A percentile compares a stretch with the other conserved stretches of the same genome.
phyloP scores from a whole-genome alignment of 2,888 invertebrate genomes.

The Cephus nigrinus region DNA sequence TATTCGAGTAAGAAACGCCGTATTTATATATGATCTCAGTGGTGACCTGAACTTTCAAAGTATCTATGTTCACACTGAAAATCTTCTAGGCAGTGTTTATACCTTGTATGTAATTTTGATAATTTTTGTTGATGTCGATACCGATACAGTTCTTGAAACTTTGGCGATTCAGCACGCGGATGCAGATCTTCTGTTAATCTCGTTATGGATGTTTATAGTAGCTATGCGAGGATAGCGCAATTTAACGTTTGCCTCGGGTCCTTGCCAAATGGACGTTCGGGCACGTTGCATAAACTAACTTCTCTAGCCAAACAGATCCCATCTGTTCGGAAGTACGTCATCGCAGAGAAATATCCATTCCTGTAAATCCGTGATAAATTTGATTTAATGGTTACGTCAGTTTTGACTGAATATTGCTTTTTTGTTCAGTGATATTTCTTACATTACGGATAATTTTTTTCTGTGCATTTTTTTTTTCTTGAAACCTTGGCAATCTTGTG shows the following conservation, averaged over 20 bases:
- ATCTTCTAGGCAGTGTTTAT: not conserved
- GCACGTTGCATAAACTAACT: constrained; percentile 1
- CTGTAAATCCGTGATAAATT: not conserved
- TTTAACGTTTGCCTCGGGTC: constrained; percentile 1
- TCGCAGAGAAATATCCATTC: not conserved
- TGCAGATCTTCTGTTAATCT: not conserved
- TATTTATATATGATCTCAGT: not conserved
- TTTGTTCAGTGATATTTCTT: not conserved
- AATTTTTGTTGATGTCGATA: not conserved
- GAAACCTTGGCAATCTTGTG: not conserved
- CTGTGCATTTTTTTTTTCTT: not conserved
- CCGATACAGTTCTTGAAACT: not conserved
- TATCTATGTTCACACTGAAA: not conserved
- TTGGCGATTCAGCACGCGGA: not conserved
- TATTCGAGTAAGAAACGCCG: not conserved
- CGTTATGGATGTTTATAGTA: not conserved
- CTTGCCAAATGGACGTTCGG: constrained; percentile 2
- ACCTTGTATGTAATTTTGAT: not conserved
- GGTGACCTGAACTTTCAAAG: not conserved
- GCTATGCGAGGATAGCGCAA: not conserved
- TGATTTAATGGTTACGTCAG: not conserved
- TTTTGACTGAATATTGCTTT: not conserved
- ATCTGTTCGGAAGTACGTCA: not conserved
- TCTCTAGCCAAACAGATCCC: not conserved
- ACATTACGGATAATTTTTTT: not conserved